These are phyloP conservation scores for Drosophila suboccidentalis DNA, from an alignment of 2,888 invertebrate genomes.

Conservation along the genomic window DNA sequence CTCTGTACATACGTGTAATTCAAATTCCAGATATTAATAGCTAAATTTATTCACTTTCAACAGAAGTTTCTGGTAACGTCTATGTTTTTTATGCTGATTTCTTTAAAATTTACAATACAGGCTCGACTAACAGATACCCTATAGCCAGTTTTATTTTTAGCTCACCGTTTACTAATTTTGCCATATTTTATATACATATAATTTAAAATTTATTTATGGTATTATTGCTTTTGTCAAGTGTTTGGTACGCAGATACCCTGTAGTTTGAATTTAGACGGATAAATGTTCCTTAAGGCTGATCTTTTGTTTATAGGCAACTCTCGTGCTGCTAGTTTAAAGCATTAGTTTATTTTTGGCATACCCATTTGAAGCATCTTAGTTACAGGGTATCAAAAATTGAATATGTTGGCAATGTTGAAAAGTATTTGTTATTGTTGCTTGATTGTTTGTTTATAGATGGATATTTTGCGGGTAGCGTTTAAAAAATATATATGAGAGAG, in stretches of 20 bases:
- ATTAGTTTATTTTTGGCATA: background rate
- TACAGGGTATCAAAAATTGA: conserved; percentile 10
- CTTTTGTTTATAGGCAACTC: background rate
- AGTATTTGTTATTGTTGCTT: conserved; percentile 29
- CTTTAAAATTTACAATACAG: background rate
- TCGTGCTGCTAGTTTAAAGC: background rate
- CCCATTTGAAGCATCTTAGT: background rate
- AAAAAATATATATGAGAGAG: conserved; percentile 11
- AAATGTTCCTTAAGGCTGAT: background rate
- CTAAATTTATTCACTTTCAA: background rate
- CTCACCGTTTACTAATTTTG: too few species aligned
- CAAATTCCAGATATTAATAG: too few species aligned
- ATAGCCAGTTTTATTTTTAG: background rate
- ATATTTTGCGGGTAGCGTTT: conserved; percentile 30
- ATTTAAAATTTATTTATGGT: background rate
- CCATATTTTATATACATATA: background rate
- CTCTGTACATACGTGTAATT: too few species aligned
- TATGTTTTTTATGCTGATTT: background rate
- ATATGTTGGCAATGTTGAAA: conserved; percentile 43
- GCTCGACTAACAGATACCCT: background rate
- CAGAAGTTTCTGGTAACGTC: background rate
- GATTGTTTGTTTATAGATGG: conserved; percentile 17
- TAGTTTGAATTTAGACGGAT: background rate
- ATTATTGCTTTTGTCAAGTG: background rate
- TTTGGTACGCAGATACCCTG: background rate